These are phyloP conservation scores for Marisa cornuarietis DNA, from an alignment of 1,140 invertebrate genomes.

Conservation along the genomic window DNA sequence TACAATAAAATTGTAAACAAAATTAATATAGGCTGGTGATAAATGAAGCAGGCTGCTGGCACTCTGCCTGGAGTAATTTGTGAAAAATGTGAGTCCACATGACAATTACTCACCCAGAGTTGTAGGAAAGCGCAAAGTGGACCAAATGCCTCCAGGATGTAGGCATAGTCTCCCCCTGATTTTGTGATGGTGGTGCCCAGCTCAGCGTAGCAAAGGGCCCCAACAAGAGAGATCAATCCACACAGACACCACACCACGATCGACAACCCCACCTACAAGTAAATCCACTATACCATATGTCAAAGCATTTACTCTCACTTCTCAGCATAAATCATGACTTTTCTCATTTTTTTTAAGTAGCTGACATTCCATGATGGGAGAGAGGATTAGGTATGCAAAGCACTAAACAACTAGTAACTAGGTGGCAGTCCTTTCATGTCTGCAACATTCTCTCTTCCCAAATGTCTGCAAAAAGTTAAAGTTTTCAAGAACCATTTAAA, in stretches of 20 bases:
- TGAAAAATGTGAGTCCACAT: neutral
- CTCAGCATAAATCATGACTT: no score
- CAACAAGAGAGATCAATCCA: constrained; percentile 78
- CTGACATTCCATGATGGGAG: neutral
- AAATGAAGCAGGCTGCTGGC: neutral
- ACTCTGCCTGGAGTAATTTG: neutral
- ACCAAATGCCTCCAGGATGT: constrained; percentile 90
- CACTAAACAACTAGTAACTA: no score
- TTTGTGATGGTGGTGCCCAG: constrained; percentile 92
- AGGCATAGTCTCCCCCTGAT: constrained; percentile 97
- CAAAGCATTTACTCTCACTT: no score
- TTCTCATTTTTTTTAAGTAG: no score
- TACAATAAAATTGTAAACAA: neutral
- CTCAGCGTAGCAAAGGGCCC: constrained; percentile 96
- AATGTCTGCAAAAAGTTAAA: no score
- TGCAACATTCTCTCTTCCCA: no score
- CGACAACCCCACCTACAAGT: constrained; percentile 78
- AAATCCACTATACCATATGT: constrained; percentile 7
- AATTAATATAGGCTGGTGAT: neutral
- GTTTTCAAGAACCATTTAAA: no score
- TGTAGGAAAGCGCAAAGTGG: constrained; percentile 89
- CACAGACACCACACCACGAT: constrained; percentile 91
- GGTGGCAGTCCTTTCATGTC: no score
- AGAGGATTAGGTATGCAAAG: no score
- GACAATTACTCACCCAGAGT: constrained; percentile 56